These are phyloP conservation scores for Novumbra hubbsi DNA, from an alignment of 2,797 vertebrate species.

Conservation along the genomic window DNA sequence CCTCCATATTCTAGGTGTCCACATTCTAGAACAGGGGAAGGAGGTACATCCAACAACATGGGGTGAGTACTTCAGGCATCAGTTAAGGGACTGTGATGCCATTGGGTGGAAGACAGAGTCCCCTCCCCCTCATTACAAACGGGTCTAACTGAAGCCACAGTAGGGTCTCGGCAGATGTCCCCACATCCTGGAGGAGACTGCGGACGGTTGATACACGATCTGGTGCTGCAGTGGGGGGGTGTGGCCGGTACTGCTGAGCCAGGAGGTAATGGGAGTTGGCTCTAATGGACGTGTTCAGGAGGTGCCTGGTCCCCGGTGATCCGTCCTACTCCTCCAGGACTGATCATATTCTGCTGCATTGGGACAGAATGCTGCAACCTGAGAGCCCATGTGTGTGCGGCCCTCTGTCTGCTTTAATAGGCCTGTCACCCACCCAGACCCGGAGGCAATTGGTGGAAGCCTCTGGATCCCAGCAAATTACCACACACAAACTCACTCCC, in stretches of 20 bases:
- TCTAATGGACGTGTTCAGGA: not conserved
- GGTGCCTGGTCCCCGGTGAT: not conserved
- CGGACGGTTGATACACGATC: not conserved
- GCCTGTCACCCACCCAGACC: not conserved
- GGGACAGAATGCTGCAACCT: not conserved
- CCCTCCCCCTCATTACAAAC: not conserved
- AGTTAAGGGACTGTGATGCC: not conserved
- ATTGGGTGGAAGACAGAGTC: not conserved
- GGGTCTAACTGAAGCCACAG: not conserved
- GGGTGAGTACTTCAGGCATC: no score
- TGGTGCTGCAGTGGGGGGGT: not conserved
- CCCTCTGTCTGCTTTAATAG: not conserved
- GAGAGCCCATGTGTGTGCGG: not conserved
- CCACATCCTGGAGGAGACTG: not conserved
- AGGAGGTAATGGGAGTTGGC: not conserved
- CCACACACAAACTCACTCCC: not conserved
- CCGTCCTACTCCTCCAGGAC: not conserved
- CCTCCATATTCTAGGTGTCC: not conserved
- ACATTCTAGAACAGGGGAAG: not conserved
- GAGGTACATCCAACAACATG: not conserved
- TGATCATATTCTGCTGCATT: not conserved
- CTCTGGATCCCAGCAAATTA: no score
- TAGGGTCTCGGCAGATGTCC: not conserved
- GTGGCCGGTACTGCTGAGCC: not conserved
- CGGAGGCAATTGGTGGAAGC: not conserved